These are phyloP conservation scores for Vanacampus margaritifer DNA, from an alignment of 2,113 vertebrate genomes.

Conservation along the genomic window DNA sequence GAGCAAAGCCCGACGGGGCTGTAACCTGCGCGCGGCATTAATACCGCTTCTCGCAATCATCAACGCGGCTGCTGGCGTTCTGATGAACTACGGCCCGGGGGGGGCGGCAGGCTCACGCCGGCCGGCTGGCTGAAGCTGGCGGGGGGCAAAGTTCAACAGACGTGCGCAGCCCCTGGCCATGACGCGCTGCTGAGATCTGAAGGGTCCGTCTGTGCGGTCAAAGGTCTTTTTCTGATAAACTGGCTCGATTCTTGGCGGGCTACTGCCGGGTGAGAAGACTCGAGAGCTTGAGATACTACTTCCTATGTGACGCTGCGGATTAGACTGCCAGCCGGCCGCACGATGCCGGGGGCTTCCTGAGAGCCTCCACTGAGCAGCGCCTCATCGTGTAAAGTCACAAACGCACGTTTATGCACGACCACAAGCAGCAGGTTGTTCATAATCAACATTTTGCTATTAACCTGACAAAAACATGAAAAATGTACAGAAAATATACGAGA, in stretches of 20 bases:
- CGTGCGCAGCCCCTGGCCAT: slow-evolving; percentile 28
- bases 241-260: slow-evolving; percentile 41
- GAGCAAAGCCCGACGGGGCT: slow-evolving; percentile 34
- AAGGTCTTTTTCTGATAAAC: slow-evolving; percentile 56
- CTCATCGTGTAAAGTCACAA: slow-evolving; percentile 54
- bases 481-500: too few relatives aligned
- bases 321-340: slow-evolving; percentile 24
- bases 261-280: slow-evolving; percentile 19
- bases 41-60: slow-evolving; percentile 39
- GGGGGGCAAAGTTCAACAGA: slow-evolving; percentile 42
- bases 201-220: slow-evolving; percentile 48
- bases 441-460: too few relatives aligned
- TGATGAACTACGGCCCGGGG: neutral
- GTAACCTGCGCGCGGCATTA: slow-evolving; percentile 31
- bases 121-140: slow-evolving; percentile 6
- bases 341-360: slow-evolving; percentile 15
- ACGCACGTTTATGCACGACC: slow-evolving; percentile 36
- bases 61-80: slow-evolving; percentile 11
- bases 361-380: slow-evolving; percentile 52
- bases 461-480: too few relatives aligned
- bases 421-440: slow-evolving; percentile 5
- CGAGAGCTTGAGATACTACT: slow-evolving; percentile 37
- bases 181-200: slow-evolving; percentile 42
- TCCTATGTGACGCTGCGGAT: slow-evolving; percentile 25
- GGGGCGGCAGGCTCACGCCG: neutral